phyloP scores from a whole-genome alignment of 2,113 vertebrate genomes.

The Ahaetulla prasina region DNA sequence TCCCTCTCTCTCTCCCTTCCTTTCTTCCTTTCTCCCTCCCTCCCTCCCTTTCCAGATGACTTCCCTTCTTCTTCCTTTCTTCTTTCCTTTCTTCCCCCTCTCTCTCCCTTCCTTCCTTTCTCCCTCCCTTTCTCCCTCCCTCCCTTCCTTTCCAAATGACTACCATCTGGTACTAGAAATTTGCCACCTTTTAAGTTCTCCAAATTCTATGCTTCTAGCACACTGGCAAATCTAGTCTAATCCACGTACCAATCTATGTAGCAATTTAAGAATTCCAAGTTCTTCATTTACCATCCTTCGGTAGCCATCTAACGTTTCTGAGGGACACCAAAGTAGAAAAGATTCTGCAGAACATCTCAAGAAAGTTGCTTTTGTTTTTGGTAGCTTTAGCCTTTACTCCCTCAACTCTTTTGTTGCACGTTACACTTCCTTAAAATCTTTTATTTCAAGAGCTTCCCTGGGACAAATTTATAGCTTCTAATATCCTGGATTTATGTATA shows the following conservation, averaged over 20 bases:
- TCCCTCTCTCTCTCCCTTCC: too few relatives aligned
- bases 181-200: background rate
- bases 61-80: too few relatives aligned
- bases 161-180: background rate
- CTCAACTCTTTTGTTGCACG: background rate
- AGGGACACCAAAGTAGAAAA: background rate
- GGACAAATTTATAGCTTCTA: constrained; percentile 11
- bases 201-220: background rate
- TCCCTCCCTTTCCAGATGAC: too few relatives aligned
- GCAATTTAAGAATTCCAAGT: background rate
- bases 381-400: background rate
- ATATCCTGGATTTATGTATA: constrained; percentile 30
- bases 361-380: background rate
- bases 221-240: background rate
- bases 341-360: background rate
- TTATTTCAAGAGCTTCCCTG: background rate
- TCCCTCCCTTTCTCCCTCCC: too few relatives aligned
- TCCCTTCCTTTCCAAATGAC: background rate
- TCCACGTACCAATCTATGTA: background rate
- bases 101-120: too few relatives aligned
- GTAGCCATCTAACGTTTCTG: background rate
- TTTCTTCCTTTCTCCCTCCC: too few relatives aligned
- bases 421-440: background rate
- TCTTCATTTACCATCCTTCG: background rate
- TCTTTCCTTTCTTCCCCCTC: rapidly evolving